Base-by-base conservation (phyloP, 92 coral and sea anemone species). In the Galaxea fascicularis region DNA sequence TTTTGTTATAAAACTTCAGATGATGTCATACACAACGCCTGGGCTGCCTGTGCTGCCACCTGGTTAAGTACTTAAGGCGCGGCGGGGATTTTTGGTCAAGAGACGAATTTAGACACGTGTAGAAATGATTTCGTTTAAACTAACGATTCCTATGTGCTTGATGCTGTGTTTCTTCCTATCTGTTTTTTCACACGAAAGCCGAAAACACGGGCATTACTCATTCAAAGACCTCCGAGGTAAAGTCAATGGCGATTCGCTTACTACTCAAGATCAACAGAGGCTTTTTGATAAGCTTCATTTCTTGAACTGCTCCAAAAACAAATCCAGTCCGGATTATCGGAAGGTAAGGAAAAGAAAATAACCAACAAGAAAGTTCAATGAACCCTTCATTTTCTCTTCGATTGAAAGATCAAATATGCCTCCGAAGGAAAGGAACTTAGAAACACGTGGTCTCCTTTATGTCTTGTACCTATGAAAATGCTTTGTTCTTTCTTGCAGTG, bases 251-350 rank as follows among this genome's bases (percentile, higher is more conserved):
- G 87, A 82, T 54, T 82, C 46, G 1, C 70, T 90, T 0, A 57
- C 49, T 28, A 63, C 66, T 28, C 35, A 64, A 15, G 93, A 87
- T 59, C 59, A 82, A 18, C 81, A 90, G 54, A 76, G 65, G 46
- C 77, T 90, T 30, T 78, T 90, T 14, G 3, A 41, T 30, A 90
- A 82, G 82, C 89, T 90, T 26, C 86, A 65, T 11, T 78, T 90
- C 68, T 86, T 35, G 82, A 77, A 90, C 81, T 90, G 93, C 59
- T 21, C 73, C 18, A 39, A 28, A 4, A 65, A 28, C 8, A 78
- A 21, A 10, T 44, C 65, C 26, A 56, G 20, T 14, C 47, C 28
- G 7, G 91, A 87, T 1, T 52, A 89, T 58, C 65, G 89, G 26
- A 85, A 52, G 91, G 93, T 90, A 82, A 10, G 54, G 7, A 4